These are phyloP conservation scores for Dendroctonus valens DNA, from an alignment of 1,140 invertebrate genomes.

Conservation along the genomic window DNA sequence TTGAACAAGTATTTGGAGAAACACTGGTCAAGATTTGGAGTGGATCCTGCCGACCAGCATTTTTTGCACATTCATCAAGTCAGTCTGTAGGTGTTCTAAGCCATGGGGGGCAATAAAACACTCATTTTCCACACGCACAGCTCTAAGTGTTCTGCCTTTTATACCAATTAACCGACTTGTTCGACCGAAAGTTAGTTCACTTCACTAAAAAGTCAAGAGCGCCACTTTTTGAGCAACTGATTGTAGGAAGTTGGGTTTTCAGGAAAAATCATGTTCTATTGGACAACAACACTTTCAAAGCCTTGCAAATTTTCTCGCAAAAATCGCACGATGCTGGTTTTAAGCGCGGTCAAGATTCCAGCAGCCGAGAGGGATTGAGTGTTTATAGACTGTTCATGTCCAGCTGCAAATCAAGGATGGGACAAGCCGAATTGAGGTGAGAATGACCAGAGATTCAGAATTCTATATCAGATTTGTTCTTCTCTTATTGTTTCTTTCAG, in stretches of 20 bases:
- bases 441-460: too few relatives aligned
- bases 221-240: neutral
- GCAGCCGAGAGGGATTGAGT: conserved; percentile 67
- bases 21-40: conserved; percentile 61
- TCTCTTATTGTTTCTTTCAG: conserved; percentile 39
- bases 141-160: too few relatives aligned
- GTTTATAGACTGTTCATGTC: conserved; percentile 67
- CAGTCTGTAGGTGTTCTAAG: conserved; percentile 58
- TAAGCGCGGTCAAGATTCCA: conserved; percentile 61
- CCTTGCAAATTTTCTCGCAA: conserved; percentile 73
- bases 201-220: too few relatives aligned
- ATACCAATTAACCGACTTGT: too few relatives aligned
- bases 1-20: conserved; percentile 73
- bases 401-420: conserved; percentile 67
- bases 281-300: conserved; percentile 69
- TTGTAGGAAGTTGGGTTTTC: conserved; percentile 16
- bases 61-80: conserved; percentile 63
- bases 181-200: too few relatives aligned
- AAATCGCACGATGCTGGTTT: conserved; percentile 74
- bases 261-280: conserved; percentile 70
- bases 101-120: too few relatives aligned
- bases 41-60: conserved; percentile 55
- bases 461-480: conserved; percentile 20
- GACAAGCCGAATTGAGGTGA: conserved; percentile 56
- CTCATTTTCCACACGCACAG: too few relatives aligned